phyloP scores from a whole-genome alignment of 1,140 invertebrate genomes.

The Halesus radiatus region DNA sequence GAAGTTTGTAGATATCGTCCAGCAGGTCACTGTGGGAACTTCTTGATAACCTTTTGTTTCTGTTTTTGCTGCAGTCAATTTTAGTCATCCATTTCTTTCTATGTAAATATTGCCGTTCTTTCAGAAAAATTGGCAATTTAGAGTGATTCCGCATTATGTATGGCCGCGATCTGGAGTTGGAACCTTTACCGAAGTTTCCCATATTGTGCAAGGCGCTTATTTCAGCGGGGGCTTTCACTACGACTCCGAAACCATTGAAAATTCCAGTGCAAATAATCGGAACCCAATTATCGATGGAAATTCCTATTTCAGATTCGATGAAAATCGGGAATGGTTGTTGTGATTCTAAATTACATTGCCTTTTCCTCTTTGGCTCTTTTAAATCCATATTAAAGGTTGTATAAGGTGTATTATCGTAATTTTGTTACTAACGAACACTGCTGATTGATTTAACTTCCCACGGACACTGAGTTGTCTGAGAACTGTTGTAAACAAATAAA shows the following conservation, averaged over 20 bases:
- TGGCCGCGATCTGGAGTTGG: conserved; percentile 74
- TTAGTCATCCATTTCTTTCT: conserved; percentile 70
- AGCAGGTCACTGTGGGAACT: conserved; percentile 21
- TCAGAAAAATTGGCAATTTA: conserved; percentile 67
- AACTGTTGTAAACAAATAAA: no score
- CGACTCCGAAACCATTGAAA: conserved; percentile 77
- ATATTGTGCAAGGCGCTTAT: conserved; percentile 76
- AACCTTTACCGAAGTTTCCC: conserved; percentile 84
- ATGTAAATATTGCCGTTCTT: conserved; percentile 71
- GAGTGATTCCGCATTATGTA: conserved; percentile 63
- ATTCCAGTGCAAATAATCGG: conserved; percentile 71
- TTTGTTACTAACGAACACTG: no score
- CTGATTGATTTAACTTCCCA: no score
- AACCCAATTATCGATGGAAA: conserved; percentile 59
- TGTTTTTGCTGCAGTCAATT: conserved; percentile 58
- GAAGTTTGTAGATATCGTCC: conserved; percentile 35
- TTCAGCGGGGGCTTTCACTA: conserved; percentile 73
- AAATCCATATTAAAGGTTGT: conserved; percentile 65
- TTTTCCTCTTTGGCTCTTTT: conserved; percentile 65
- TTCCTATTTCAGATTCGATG: conserved; percentile 55
- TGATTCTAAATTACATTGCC: conserved; percentile 59
- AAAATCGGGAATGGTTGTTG: conserved; percentile 67
- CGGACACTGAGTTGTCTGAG: no score
- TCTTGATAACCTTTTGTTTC: conserved; percentile 9
- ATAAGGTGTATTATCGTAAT: no score